Base-by-base conservation (phyloP, 2,797 vertebrate genomes). In the Sylvia borin region DNA sequence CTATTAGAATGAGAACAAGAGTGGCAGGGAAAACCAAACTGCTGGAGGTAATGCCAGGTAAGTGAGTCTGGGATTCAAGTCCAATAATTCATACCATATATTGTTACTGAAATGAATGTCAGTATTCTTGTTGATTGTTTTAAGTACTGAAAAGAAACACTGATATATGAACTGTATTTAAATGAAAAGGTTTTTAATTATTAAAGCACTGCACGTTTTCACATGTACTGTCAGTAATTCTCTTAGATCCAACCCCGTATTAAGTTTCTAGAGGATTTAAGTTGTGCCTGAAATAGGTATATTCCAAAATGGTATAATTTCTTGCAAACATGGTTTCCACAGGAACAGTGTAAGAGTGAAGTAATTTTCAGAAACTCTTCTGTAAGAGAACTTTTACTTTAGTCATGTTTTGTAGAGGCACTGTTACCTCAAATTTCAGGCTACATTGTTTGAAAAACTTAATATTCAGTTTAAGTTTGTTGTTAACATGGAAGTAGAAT, bases 11-110 rank as follows among this genome's bases (percentile, higher is more conserved):
- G 99, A 98, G 99, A 97, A 99, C 99, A 50, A 98, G 99, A 97
- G 98, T 99, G 65, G 99, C 99, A 66, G 99, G 99, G 90, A 99
- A 99, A 97, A 99, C 99, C 53, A 99, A 98, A 94, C 97, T 99
- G 88, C 97, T 99, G 93, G 99, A 99, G 55, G 98, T 99, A 96
- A 99, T 99, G 99, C 99, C 99, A 98, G 99, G 99, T 99, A 16
- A 97, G 96, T 93, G 25, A 92, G 27, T 66, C 79, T 78, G 78
- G 15, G 16, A 51, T 71, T 90, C 67, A 76, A 92, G 27, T 40
- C n/a, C 70, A 61, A 24, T 74, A 64, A 67, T 90, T 36, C 4
- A 22, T 84, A 29, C 5, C 8, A 17, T 50, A 27, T 31, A 20
- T 65, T 47, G 29, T 55, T 81, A 18, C n/a, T 85, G 26, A 62